A percentile compares a stretch with the other conserved stretches of the same genome.
phyloP scores from a whole-genome alignment of 2,797 vertebrate species.

The Glyptemys insculpta region DNA sequence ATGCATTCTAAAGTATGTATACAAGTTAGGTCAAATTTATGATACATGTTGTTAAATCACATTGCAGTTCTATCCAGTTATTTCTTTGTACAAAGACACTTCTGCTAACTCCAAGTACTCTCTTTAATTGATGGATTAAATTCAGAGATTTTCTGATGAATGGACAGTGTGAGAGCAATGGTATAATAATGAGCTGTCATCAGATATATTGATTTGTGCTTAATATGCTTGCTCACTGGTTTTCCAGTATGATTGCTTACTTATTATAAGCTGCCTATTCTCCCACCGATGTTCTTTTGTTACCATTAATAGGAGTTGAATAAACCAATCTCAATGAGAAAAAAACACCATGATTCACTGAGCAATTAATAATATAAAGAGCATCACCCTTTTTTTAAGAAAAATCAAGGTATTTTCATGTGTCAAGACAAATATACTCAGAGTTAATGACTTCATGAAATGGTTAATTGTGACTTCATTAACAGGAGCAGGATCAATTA shows the following conservation, averaged over 20 bases:
- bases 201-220: neutral
- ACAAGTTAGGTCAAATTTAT: neutral
- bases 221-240: constrained; percentile 8
- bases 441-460: neutral
- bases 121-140: neutral
- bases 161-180: neutral
- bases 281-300: neutral
- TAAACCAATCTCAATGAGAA: neutral
- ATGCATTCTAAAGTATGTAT: neutral
- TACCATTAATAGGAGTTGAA: neutral
- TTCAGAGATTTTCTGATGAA: constrained; percentile 27
- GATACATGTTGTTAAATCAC: neutral
- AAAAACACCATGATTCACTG: neutral
- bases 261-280: neutral
- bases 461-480: neutral
- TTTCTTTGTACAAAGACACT: neutral
- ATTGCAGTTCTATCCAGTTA: fast-evolving
- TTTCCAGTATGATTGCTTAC: constrained; percentile 29
- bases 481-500: neutral
- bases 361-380: neutral
- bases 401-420: neutral
- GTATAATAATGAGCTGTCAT: neutral
- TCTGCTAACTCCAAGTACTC: neutral
- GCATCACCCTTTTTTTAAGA: neutral
- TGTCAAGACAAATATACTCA: neutral